phyloP scores from a whole-genome alignment of 2,113 vertebrate genomes.

The Pseudopipra pipra region DNA sequence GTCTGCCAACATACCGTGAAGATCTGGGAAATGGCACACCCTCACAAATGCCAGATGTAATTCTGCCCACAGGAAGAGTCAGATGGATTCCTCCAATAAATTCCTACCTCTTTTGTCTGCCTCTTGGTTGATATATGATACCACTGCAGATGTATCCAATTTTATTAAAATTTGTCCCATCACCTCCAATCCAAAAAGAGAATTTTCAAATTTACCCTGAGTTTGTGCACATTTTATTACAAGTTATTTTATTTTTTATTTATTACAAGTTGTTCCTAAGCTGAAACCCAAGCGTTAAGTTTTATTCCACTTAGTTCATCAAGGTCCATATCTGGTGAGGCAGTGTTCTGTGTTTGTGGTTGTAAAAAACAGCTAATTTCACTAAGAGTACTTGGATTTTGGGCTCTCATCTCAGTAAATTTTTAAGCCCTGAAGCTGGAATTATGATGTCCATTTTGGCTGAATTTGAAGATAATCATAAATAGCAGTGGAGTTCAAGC shows the following conservation, averaged over 20 bases:
- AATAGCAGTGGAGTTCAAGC: neutral
- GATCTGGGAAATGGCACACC: conserved; percentile 63
- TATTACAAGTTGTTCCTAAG: neutral
- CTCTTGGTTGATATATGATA: conserved; percentile 58
- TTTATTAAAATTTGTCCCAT: conserved; percentile 60
- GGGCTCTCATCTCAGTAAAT: neutral
- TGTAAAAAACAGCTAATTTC: neutral
- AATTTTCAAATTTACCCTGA: conserved; percentile 33
- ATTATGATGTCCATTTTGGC: neutral
- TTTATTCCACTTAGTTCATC: neutral
- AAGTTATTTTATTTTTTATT: neutral
- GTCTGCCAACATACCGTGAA: conserved; percentile 46
- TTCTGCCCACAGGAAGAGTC: conserved; percentile 62
- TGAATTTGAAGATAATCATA: neutral
- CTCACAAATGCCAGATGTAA: conserved; percentile 65
- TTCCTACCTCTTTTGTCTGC: conserved; percentile 55
- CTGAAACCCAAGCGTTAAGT: neutral
- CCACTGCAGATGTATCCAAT: conserved; percentile 58
- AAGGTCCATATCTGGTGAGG: neutral
- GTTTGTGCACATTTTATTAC: neutral
- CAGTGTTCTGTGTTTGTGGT: neutral
- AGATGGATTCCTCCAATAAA: conserved; percentile 62
- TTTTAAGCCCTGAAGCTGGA: neutral
- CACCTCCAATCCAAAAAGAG: conserved; percentile 1
- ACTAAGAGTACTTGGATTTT: neutral